A percentile compares a stretch with the other conserved stretches of the same genome.
Evolutionary conservation across 2,113 vertebrate species (phyloP).

Genomic region (Phalacrocorax aristotelis): DNA sequence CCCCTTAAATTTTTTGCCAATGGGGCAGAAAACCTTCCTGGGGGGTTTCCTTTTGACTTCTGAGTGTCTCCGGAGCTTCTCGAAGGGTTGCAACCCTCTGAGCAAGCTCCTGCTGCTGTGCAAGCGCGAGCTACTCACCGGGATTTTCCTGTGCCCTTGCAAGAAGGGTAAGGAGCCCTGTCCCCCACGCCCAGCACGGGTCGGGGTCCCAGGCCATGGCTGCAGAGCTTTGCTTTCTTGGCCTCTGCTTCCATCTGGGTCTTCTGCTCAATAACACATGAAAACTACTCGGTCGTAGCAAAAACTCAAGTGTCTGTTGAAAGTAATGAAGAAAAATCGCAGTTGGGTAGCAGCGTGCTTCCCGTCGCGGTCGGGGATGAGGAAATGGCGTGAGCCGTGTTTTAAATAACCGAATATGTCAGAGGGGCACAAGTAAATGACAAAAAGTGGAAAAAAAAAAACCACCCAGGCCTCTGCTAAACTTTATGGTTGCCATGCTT

Average conservation of each 20-base stretch:
- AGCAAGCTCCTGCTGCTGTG: background rate
- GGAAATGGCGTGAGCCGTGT: background rate
- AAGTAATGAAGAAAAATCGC: constrained; percentile 62
- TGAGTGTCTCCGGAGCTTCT: background rate
- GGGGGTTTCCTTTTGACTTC: background rate
- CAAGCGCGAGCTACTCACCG: accelerated
- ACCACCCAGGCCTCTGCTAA: background rate
- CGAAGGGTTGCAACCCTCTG: too few relatives aligned
- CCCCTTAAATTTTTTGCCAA: accelerated
- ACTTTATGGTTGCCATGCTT: constrained; percentile 35
- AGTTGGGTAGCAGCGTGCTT: background rate
- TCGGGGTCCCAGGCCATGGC: background rate
- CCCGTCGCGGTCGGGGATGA: background rate
- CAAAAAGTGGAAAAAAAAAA: background rate
- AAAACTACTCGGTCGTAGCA: background rate
- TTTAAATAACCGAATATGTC: constrained; percentile 32
- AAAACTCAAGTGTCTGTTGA: background rate
- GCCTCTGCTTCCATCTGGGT: background rate
- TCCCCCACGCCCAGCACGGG: background rate
- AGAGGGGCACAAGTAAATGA: background rate
- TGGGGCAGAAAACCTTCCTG: background rate
- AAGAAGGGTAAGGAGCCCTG: background rate
- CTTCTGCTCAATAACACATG: background rate
- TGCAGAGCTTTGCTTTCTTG: background rate
- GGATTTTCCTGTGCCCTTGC: background rate